Percentiles rank a stretch among this genome's conserved stretches.
Evolutionary conservation across 1,140 invertebrate species (phyloP).

Genomic region (Carcinoscorpius rotundicauda): DNA sequence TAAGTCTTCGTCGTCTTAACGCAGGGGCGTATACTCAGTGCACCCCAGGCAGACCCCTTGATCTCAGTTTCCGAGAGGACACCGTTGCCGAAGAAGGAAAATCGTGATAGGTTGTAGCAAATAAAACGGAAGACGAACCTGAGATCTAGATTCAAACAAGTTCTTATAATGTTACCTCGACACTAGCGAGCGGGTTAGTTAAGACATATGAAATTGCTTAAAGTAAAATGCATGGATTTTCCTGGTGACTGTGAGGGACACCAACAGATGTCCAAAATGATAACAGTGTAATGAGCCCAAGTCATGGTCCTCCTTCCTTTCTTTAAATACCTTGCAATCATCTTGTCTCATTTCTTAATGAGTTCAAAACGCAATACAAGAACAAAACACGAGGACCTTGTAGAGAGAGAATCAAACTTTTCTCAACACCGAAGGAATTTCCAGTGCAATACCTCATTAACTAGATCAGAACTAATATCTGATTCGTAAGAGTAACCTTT

Average conservation of each 20-base stretch:
- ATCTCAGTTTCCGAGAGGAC: neutral
- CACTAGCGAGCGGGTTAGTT: neutral
- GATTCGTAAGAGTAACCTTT: too few relatives aligned
- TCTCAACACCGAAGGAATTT: too few relatives aligned
- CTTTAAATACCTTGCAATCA: constrained; percentile 69
- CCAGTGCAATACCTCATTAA: too few relatives aligned
- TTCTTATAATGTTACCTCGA: neutral
- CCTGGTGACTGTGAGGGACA: constrained; percentile 73
- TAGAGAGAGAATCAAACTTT: constrained; percentile 40
- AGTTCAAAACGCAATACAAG: constrained; percentile 67
- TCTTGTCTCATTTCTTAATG: constrained; percentile 66
- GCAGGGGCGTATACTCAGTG: constrained; percentile 2
- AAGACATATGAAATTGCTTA: constrained; percentile 35
- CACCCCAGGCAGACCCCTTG: neutral
- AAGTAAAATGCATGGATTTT: constrained; percentile 78
- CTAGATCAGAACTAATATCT: too few relatives aligned
- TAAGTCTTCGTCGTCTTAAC: constrained; percentile 1
- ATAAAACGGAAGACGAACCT: constrained; percentile 1
- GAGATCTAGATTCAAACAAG: neutral
- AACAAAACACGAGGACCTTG: constrained; percentile 71
- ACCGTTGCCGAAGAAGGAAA: neutral
- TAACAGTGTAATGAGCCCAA: constrained; percentile 42
- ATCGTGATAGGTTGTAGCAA: constrained; percentile 1
- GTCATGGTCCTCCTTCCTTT: constrained; percentile 63
- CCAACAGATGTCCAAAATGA: constrained; percentile 1